Conservation (phyloP, 2,797 vertebrate species). For the Avahi laniger region DNA sequence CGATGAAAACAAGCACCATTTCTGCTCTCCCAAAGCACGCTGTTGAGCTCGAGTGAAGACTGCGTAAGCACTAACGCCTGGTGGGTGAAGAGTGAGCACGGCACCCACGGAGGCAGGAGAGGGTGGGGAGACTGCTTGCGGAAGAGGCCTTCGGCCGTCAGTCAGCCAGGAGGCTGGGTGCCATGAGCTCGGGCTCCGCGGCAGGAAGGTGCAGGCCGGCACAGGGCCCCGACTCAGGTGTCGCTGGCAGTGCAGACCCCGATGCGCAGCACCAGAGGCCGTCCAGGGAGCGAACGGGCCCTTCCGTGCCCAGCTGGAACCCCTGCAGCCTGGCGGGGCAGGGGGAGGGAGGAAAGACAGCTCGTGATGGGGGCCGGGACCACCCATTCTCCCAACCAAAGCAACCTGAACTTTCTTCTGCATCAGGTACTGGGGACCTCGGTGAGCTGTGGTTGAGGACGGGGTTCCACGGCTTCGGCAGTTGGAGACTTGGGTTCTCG, state of each 20-base stretch:
- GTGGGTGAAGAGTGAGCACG: too few species aligned
- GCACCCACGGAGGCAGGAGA: not conserved
- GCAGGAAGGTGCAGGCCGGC: not conserved
- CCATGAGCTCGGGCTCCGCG: not conserved
- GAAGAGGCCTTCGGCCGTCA: not conserved
- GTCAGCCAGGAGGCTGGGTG: not conserved
- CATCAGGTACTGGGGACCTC: accelerated
- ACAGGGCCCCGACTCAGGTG: not conserved
- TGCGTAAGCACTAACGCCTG: not conserved
- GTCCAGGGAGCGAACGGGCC: not conserved
- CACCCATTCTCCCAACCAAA: not conserved
- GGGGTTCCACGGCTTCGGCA: accelerated
- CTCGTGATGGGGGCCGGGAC: accelerated
- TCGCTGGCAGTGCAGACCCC: not conserved
- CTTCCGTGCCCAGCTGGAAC: not conserved
- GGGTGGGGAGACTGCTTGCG: not conserved
- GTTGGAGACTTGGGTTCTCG: not conserved
- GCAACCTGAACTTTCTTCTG: not conserved
- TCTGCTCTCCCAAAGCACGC: not conserved
- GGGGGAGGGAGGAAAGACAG: not conserved
- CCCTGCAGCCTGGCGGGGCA: not conserved
- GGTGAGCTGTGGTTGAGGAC: not conserved
- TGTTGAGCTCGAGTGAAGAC: not conserved
- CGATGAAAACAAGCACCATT: not conserved
- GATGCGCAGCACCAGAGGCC: not conserved